Percentiles rank a stretch among this genome's conserved stretches.
Conservation (phyloP, 2,888 invertebrate genomes). For the Cerastis rubricosa region DNA sequence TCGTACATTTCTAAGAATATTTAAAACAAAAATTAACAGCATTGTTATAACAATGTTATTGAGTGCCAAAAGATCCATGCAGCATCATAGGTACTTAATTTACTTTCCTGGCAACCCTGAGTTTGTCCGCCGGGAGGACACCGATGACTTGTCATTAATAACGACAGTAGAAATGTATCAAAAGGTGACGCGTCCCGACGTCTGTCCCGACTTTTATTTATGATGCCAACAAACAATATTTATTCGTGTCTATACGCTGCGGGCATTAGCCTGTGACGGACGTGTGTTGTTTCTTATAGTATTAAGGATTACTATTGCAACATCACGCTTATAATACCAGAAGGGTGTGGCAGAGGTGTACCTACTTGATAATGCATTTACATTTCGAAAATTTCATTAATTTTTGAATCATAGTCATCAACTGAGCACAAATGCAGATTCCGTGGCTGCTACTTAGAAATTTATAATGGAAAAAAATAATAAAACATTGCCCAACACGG, state of each 20-base stretch:
- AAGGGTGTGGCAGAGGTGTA: background rate
- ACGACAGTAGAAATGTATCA: slow-evolving; percentile 91
- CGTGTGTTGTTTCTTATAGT: slow-evolving; percentile 60
- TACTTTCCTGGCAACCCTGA: slow-evolving; percentile 80
- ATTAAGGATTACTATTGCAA: slow-evolving; percentile 6
- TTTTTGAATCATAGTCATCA: background rate
- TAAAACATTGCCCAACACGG: background rate
- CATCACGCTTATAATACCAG: background rate
- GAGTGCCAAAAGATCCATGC: background rate
- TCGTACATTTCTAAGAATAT: too few relatives aligned
- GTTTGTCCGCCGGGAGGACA: slow-evolving; percentile 84
- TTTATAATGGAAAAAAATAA: background rate
- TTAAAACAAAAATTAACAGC: too few relatives aligned
- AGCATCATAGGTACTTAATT: background rate
- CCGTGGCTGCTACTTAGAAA: background rate
- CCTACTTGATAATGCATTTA: background rate
- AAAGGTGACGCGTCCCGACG: slow-evolving; percentile 90
- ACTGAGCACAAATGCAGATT: background rate
- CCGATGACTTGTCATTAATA: slow-evolving; percentile 92
- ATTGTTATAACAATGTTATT: background rate
- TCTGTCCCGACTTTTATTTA: slow-evolving; percentile 89
- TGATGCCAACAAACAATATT: slow-evolving; percentile 88
- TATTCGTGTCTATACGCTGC: slow-evolving; percentile 71
- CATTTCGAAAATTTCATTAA: background rate
- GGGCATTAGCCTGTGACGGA: slow-evolving; percentile 64